Base-by-base conservation (phyloP, 1,140 invertebrate species). In the Macrosteles quadrilineatus region DNA sequence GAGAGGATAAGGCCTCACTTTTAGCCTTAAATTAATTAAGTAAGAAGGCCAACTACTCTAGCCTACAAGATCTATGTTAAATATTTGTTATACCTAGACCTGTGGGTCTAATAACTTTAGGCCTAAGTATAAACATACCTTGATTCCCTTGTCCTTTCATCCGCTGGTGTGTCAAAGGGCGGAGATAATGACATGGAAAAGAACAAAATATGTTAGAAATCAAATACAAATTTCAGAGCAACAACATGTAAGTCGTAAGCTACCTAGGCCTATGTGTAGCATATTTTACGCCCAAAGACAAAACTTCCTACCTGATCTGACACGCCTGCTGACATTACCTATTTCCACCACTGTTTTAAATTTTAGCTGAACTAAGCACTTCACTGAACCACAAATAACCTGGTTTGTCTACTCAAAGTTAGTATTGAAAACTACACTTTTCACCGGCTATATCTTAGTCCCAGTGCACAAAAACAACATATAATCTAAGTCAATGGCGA, bases 141-240 rank as follows among this genome's bases (percentile, higher is more conserved):
- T 88, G 87, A 82, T 91, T 91, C 85, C 90, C 88, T 87, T 92
- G 91, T 87, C 91, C 91, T 92, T 92, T 93, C 90, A 92, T 92
- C 88, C 91, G 91, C 91, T 93, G 86, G 79, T 83, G 74, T 65
- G 63, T 40, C 73, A 75, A 50, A 53, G 21, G 50, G 57, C 65
- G 57, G 65, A 75, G 59, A 62, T 71, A 72, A 77, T 72, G 75
- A 77, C 74, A 74, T 76, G 57, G 29, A 69, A 69, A 40, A 62
- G 32, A 32, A 69, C n/a, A 36, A 32, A 66, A 50, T 19, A 59
- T 19, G 12, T 30, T 29, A 6, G 4, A 67, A 30, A 47, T 43
- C 17, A 45, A 40, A 36, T 6, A 36, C 4, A 6, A 36, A 6
- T 4, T 36, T 36, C 4, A 36, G 32, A 14, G 32, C 32, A 36